These are phyloP conservation scores for Sisyra terminalis DNA, from an alignment of 2,888 invertebrate genomes.

Conservation along the genomic window DNA sequence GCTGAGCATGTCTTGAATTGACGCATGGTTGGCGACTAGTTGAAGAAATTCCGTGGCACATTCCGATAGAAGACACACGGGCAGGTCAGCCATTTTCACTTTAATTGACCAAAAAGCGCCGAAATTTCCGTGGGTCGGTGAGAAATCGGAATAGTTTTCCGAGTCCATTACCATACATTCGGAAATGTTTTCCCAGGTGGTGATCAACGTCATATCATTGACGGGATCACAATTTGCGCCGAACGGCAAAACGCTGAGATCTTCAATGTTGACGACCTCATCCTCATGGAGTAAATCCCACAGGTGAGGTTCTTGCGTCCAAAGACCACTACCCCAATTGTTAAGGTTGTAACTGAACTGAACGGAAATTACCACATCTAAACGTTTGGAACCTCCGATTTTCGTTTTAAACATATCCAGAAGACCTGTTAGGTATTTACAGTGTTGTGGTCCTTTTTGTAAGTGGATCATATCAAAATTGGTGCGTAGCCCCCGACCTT, in stretches of 20 bases:
- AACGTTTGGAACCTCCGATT: conserved; percentile 42
- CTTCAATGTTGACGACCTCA: conserved; percentile 32
- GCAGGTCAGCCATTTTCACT: conserved; percentile 46
- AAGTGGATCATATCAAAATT: conserved; percentile 83
- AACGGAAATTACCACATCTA: conserved; percentile 54
- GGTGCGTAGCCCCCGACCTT: conserved; percentile 59
- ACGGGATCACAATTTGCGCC: conserved; percentile 73
- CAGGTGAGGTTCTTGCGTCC: conserved; percentile 42
- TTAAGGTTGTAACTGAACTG: conserved; percentile 51
- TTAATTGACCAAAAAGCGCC: conserved; percentile 67
- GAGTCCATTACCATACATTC: conserved; percentile 81
- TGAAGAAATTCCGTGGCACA: conserved; percentile 54
- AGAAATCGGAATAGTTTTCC: conserved; percentile 73
- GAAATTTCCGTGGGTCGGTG: conserved; percentile 62
- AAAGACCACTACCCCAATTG: conserved; percentile 40
- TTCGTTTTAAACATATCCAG: conserved; percentile 81
- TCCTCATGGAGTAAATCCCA: conserved; percentile 32
- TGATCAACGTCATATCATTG: conserved; percentile 56
- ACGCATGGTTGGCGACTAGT: conserved; percentile 36
- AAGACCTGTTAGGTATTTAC: conserved; percentile 67
- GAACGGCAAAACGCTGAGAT: conserved; percentile 54
- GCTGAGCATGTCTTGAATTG: conserved; percentile 34
- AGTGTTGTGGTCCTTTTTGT: conserved; percentile 61
- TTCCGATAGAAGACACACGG: conserved; percentile 61
- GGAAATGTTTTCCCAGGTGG: conserved; percentile 73